A percentile compares a stretch with the other conserved stretches of the same genome.
Conservation (phyloP, 2,797 vertebrate genomes). For the Karalla daura region DNA sequence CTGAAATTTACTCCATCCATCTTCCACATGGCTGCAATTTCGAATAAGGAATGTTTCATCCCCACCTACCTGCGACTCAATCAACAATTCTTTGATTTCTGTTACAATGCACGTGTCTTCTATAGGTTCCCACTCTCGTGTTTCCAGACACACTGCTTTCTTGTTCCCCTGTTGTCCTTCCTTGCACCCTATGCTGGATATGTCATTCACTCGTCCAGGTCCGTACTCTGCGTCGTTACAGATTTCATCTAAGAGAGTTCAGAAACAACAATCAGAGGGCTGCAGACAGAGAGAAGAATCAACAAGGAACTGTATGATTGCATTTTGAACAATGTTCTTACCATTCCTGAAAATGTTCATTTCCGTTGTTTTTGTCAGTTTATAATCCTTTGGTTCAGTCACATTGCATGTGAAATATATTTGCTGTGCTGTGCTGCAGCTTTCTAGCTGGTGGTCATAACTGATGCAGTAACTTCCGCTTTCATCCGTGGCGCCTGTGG, state of each 20-base stretch:
- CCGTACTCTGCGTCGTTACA: conserved; percentile 43
- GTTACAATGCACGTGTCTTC: conserved; percentile 62
- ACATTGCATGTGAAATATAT: conserved; percentile 42
- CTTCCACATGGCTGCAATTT: not conserved
- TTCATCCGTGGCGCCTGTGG: rapidly evolving
- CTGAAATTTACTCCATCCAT: not conserved
- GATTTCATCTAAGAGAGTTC: not conserved
- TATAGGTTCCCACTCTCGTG: conserved; percentile 25
- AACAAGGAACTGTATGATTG: not conserved
- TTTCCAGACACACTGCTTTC: conserved; percentile 36
- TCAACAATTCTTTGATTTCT: conserved; percentile 55
- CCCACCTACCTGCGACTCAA: conserved; percentile 60
- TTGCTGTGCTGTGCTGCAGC: rapidly evolving
- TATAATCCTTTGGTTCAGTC: not conserved
- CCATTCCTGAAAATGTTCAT: conserved; percentile 32
- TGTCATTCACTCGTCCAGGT: conserved; percentile 24
- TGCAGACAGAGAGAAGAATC: not conserved
- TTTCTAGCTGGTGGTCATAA: not conserved
- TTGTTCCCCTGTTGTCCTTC: conserved; percentile 33
- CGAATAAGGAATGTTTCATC: too few species aligned
- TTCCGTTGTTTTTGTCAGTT: conserved; percentile 6
- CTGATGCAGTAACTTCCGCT: conserved; percentile 29
- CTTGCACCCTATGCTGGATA: conserved; percentile 1
- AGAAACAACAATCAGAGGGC: conserved; percentile 5
- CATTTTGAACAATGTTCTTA: conserved; percentile 31